Conservation (phyloP, 2,888 invertebrate genomes). For the Mythimna pallens region DNA sequence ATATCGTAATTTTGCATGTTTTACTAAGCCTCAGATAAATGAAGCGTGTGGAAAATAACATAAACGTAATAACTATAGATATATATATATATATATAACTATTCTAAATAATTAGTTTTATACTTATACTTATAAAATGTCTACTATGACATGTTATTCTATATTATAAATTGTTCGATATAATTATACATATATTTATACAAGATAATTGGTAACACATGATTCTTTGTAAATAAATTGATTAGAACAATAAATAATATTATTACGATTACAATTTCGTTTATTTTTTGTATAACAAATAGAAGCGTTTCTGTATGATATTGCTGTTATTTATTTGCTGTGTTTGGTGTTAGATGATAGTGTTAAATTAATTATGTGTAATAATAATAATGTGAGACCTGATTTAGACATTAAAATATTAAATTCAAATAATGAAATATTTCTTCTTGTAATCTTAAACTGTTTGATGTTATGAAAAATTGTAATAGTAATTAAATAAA, state of each 20-base stretch:
- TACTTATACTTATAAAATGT: slow-evolving; percentile 54
- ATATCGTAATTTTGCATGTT: background rate
- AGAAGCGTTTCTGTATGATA: slow-evolving; percentile 81
- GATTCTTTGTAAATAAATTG: slow-evolving; percentile 67
- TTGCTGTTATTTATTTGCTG: slow-evolving; percentile 82
- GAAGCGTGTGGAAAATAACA: slow-evolving; percentile 32
- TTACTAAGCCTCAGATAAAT: slow-evolving; percentile 49
- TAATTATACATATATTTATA: slow-evolving; percentile 75
- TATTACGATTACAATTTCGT: slow-evolving; percentile 37
- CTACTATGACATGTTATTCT: slow-evolving; percentile 65
- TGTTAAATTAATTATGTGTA: slow-evolving; percentile 62
- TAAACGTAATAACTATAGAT: slow-evolving; percentile 19
- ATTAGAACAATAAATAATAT: slow-evolving; percentile 64
- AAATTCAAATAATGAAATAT: slow-evolving; percentile 58
- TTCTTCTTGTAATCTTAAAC: slow-evolving; percentile 61
- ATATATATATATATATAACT: slow-evolving; percentile 17
- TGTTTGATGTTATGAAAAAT: slow-evolving; percentile 66
- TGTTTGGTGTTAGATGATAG: slow-evolving; percentile 86
- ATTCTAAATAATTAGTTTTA: slow-evolving; percentile 58
- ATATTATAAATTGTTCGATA: slow-evolving; percentile 63
- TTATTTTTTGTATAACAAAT: slow-evolving; percentile 56
- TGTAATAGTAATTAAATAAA: slow-evolving; percentile 56
- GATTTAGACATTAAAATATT: slow-evolving; percentile 74
- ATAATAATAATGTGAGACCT: slow-evolving; percentile 78
- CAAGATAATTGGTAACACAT: slow-evolving; percentile 64